A percentile compares a stretch with the other conserved stretches of the same genome.
Conservation (phyloP, 2,113 vertebrate genomes). For the Oxyura jamaicensis region DNA sequence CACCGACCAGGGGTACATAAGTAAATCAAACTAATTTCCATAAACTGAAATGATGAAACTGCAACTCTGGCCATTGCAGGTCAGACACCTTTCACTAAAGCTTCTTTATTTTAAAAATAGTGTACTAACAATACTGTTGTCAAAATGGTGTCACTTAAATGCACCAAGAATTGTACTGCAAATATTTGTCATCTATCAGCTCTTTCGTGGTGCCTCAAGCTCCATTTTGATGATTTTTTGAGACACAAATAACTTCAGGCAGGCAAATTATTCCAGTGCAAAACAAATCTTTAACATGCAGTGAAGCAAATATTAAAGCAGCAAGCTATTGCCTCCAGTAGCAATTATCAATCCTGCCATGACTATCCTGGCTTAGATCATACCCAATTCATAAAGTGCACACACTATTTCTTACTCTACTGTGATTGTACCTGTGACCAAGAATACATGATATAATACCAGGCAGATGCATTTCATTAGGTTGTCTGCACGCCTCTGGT, state of each 20-base stretch:
- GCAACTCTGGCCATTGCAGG: neutral
- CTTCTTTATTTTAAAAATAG: neutral
- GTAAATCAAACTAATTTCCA: neutral
- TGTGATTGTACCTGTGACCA: neutral
- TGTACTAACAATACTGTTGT: neutral
- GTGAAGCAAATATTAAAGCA: slow-evolving; percentile 32
- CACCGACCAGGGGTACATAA: neutral
- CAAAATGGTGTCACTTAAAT: neutral
- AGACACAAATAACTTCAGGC: slow-evolving; percentile 55
- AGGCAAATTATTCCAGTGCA: slow-evolving; percentile 29
- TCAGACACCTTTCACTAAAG: neutral
- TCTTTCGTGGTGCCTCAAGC: neutral
- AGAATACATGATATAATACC: neutral
- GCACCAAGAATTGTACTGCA: neutral
- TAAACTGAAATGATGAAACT: neutral
- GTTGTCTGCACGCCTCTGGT: neutral
- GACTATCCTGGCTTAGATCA: slow-evolving; percentile 17
- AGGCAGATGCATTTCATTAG: slow-evolving; percentile 8
- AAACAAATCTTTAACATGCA: slow-evolving; percentile 44
- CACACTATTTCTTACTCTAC: neutral
- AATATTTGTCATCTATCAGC: neutral
- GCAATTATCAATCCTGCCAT: slow-evolving; percentile 40
- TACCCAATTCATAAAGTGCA: neutral
- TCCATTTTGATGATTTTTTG: neutral
- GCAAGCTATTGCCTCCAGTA: slow-evolving; percentile 34